phyloP scores from a whole-genome alignment of 2,113 vertebrate genomes.

The Ictalurus furcatus region DNA sequence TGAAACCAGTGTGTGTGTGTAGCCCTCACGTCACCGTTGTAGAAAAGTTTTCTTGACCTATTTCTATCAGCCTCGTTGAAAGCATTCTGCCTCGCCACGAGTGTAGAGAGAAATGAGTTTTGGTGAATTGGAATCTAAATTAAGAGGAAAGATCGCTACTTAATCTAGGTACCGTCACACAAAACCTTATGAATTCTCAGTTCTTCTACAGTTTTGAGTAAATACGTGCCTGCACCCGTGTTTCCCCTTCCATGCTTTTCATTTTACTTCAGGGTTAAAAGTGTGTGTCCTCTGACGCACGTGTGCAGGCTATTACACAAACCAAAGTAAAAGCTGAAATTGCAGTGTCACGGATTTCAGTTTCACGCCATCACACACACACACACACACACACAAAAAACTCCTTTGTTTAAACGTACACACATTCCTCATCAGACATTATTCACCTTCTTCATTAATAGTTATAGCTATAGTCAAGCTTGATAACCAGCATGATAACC shows the following conservation, averaged over 20 bases:
- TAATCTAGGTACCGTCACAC: not conserved
- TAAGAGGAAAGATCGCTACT: not conserved
- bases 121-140: not conserved
- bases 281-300: not conserved
- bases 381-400: not conserved
- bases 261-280: not conserved
- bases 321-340: not conserved
- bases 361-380: not conserved
- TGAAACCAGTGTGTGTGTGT: conserved; percentile 25
- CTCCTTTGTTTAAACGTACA: not conserved
- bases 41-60: conserved; percentile 34
- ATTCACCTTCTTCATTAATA: not conserved
- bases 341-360: not conserved
- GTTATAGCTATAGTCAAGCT: not conserved
- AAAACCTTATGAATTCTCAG: not conserved
- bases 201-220: not conserved
- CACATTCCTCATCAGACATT: not conserved
- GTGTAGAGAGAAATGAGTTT: not conserved
- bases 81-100: not conserved
- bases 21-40: not conserved
- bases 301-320: too few species aligned
- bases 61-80: conserved; percentile 29
- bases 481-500: not conserved
- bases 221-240: not conserved
- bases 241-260: not conserved